A percentile compares a stretch with the other conserved stretches of the same genome.
These are phyloP conservation scores for Echeneis naucrates DNA, from an alignment of 2,797 vertebrate genomes.

Conservation along the genomic window DNA sequence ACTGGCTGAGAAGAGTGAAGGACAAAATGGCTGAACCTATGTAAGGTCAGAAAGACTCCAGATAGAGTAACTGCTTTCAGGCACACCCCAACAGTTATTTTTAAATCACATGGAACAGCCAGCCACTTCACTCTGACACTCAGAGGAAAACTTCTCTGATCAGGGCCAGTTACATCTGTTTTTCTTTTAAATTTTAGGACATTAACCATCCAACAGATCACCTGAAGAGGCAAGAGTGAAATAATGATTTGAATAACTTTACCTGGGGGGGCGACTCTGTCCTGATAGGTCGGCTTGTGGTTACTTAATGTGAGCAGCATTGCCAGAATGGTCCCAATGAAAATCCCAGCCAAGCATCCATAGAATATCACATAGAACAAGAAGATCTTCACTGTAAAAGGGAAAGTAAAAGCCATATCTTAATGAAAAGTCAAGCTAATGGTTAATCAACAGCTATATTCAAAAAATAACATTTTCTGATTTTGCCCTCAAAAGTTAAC, in stretches of 20 bases:
- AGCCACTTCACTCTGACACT: constrained; percentile 20
- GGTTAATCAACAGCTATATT: not conserved
- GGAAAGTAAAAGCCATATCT: not conserved
- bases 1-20: constrained; percentile 78
- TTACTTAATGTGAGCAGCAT: constrained; percentile 93
- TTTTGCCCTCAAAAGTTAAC: not conserved
- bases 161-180: not conserved
- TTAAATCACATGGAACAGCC: not conserved
- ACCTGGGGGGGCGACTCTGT: constrained; percentile 99
- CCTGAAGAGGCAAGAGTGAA: not conserved
- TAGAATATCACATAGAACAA: constrained; percentile 98
- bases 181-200: not conserved
- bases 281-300: constrained; percentile 96
- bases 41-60: constrained; percentile 76
- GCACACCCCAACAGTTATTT: constrained; percentile 54
- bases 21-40: constrained; percentile 86
- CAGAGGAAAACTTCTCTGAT: not conserved
- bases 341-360: constrained; percentile 97
- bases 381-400: constrained; percentile 93
- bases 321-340: constrained; percentile 98
- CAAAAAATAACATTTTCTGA: not conserved
- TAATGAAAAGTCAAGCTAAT: not conserved
- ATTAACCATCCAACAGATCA: not conserved
- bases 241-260: constrained; percentile 56
- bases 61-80: constrained; percentile 66